Base-by-base conservation (phyloP, 2,888 invertebrate species). In the Sminthurides aquaticus region DNA sequence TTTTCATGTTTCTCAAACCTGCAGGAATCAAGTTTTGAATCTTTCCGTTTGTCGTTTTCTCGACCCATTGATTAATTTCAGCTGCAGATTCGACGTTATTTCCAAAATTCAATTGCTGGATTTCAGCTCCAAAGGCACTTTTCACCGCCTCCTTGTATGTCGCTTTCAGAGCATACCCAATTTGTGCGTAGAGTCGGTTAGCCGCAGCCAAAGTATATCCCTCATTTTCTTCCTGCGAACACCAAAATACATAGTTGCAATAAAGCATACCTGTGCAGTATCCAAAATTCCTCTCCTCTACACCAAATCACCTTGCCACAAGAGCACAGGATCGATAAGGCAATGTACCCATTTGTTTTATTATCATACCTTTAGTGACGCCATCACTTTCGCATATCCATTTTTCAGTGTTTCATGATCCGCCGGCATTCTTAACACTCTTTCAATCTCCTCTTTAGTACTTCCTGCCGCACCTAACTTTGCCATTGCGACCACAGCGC, bases 21-120 rank as follows among this genome's bases (percentile, higher is more conserved):
- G 75, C 25, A 1, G 78, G 75, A 55, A 83, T 75, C 18, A 83
- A 73, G 64, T 82, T 77, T 57, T 77, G 77, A 48, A 83, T 82
- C 69, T 79, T 80, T 24, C 76, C 75, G 8, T 77, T 76, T 0
- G 83, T 83, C 48, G 79, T 75, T 3, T 77, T 73, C 29, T 76
- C 76, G 3, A 83, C 81, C 79, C 81, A 83, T 1, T 74, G 58
- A 71, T 83, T 83, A 59, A 83, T 82, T 8, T 64, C 65, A 18
- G 75, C 57, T 3, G 78, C 76, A 15, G 76, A 65, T 24, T 73
- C 76, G 27, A 69, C 69, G 28, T 68, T 75, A 1, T 75, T 69
- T 1, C 70, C 62, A 63, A 77, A 77, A 60, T 78, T 72, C 15
- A 77, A 61, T 43, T 71, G 73, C 15, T 71, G 69, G 0, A 75